Base-by-base conservation (phyloP, 1,140 invertebrate species). In the Meloidogyne exigua region DNA sequence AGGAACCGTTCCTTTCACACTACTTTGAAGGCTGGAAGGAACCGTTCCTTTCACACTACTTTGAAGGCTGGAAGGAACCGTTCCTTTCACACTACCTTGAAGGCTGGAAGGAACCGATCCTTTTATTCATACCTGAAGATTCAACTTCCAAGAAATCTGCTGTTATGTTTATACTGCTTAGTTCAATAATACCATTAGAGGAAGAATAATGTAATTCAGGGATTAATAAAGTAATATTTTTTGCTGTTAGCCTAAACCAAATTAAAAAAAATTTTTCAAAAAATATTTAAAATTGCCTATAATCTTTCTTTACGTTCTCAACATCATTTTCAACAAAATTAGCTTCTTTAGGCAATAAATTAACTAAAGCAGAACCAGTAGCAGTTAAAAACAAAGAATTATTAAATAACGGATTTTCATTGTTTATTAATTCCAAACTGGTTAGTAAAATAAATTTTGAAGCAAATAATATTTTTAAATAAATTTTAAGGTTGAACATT, bases 171-270 rank as follows among this genome's bases (percentile, higher is more conserved):
- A 74, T 44, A 36, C 70, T 75, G 74, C 25, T 49, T 25, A 75
- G n/a, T 28, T 68, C 74, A n/a, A 75, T 49, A 18, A 68, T 9
- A 10, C 74, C 70, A 36, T 73, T 73, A 28, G 28, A 65, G 2
- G 74, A 74, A 7, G 74, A 75, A 49, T 63, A 70, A 23, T 75
- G 65, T 4, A 75, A 26, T 32, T 75, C 74, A 12, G 74, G 74
- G 15, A 75, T 74, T 26, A 75, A 75, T 9, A 75, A 69, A 57
- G 74, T 75, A n/a, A 75, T 64, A 32, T 75, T 75, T 64, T 73
- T 73, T 23, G 72, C 72, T n/a, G 49, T 57, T 57, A 57, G 5
- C 49, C 42, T 44, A 2, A 44, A 44, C 1, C 0, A 44, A 42
- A 12, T 42, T 42, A 12, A 12, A 12, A 12, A 1, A 15, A 44